Evolutionary conservation across 2,888 invertebrate genomes (phyloP).

Genomic region (Athripsodes cinereus): DNA sequence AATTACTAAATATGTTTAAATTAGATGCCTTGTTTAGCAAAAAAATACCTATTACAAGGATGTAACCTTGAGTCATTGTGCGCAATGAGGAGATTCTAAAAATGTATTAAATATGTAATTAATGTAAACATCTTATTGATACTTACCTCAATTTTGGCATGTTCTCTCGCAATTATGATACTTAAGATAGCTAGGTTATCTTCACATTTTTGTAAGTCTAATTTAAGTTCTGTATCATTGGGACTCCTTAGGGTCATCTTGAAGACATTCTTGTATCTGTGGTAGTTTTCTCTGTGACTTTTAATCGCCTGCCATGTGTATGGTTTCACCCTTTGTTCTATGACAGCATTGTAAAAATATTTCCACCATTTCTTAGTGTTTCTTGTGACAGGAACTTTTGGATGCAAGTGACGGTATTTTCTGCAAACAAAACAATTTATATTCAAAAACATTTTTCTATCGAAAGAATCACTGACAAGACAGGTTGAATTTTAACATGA

Average conservation of each 20-base stretch:
- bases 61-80: too few relatives aligned
- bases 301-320: constrained; percentile 69
- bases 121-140: too few relatives aligned
- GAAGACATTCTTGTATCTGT: constrained; percentile 62
- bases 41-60: too few relatives aligned
- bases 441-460: too few relatives aligned
- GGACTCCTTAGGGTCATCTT: constrained; percentile 65
- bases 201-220: constrained; percentile 69
- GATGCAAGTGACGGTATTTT: constrained; percentile 59
- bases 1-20: too few relatives aligned
- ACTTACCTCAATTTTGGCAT: constrained; percentile 73
- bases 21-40: too few relatives aligned
- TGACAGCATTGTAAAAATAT: constrained; percentile 63
- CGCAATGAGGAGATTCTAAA: too few relatives aligned
- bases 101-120: too few relatives aligned
- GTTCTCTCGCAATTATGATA: constrained; percentile 71
- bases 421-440: too few relatives aligned
- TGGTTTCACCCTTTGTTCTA: constrained; percentile 66
- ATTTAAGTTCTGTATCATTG: constrained; percentile 65
- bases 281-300: constrained; percentile 62
- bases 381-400: constrained; percentile 50
- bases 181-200: constrained; percentile 67
- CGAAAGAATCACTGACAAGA: too few relatives aligned
- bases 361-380: constrained; percentile 68
- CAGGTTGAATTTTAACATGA: too few relatives aligned